Evolutionary conservation across 1,140 invertebrate genomes (phyloP).

Genomic region (Drosophila orena): DNA sequence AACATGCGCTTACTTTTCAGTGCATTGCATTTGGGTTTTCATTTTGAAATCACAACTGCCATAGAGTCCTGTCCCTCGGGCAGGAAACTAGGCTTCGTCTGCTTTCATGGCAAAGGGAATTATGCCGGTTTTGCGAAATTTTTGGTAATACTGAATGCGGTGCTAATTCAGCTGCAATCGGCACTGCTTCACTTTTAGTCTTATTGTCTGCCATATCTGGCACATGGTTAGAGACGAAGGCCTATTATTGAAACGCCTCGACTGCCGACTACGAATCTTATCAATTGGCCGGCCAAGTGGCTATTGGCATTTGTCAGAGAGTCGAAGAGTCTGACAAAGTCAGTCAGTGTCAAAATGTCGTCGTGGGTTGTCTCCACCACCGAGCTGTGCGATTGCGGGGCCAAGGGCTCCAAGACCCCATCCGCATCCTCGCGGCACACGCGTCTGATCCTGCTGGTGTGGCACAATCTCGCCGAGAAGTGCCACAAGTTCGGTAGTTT

Average conservation of each 20-base stretch:
- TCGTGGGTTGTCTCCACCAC: constrained; percentile 66
- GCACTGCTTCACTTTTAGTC: constrained; percentile 6
- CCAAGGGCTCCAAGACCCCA: constrained; percentile 2
- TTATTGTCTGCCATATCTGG: constrained; percentile 11
- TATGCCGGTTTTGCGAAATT: constrained; percentile 23
- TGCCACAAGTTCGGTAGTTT: constrained; percentile 52
- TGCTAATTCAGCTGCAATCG: constrained; percentile 14
- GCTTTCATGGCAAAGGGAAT: constrained; percentile 9
- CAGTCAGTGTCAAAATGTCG: constrained; percentile 70
- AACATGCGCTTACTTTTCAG: neutral
- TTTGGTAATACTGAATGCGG: constrained; percentile 18
- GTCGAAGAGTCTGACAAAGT: constrained; percentile 3
- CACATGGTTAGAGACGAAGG: constrained; percentile 9
- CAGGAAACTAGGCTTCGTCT: neutral
- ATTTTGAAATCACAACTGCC: constrained; percentile 13
- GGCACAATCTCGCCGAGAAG: constrained; percentile 57
- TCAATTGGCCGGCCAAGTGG: constrained; percentile 46
- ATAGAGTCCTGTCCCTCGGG: neutral
- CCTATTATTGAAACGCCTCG: constrained; percentile 22
- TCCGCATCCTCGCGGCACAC: constrained; percentile 17
- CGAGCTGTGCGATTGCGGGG: constrained; percentile 43
- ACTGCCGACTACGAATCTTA: constrained; percentile 61
- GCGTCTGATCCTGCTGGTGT: constrained; percentile 45
- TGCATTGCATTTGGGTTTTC: constrained; percentile 4
- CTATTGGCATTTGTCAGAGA: constrained; percentile 6